A percentile compares a stretch with the other conserved stretches of the same genome.
Evolutionary conservation across 1,140 invertebrate genomes (phyloP).

Genomic region (Cecropterus lyciades): DNA sequence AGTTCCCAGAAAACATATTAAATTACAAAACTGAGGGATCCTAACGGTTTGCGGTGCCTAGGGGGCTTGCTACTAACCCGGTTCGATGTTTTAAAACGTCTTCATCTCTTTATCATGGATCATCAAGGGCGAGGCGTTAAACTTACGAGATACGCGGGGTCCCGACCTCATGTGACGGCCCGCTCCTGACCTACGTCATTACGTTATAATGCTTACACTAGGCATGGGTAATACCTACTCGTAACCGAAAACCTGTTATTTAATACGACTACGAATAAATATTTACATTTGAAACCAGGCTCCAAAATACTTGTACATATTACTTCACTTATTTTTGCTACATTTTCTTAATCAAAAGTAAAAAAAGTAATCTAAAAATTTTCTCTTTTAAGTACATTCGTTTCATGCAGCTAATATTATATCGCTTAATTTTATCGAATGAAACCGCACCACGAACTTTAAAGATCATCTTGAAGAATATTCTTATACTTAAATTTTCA

Average conservation of each 20-base stretch:
- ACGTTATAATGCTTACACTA: slow-evolving; percentile 8
- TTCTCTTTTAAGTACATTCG: no score
- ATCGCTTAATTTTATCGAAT: no score
- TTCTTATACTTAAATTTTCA: no score
- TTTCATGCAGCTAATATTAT: no score
- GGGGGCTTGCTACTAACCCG: slow-evolving; percentile 17
- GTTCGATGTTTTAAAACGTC: slow-evolving; percentile 18
- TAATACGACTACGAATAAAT: no score
- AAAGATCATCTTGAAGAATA: no score
- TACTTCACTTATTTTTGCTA: no score
- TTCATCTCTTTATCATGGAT: slow-evolving; percentile 26
- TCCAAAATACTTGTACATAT: no score
- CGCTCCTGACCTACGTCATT: slow-evolving; percentile 31
- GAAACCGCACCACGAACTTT: no score
- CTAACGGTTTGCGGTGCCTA: slow-evolving; percentile 29
- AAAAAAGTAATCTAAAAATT: no score
- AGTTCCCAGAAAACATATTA: slow-evolving; percentile 15
- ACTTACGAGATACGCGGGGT: slow-evolving; percentile 11
- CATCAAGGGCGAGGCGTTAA: slow-evolving; percentile 25
- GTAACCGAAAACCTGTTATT: not conserved
- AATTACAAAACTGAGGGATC: slow-evolving; percentile 12
- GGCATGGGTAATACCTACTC: not conserved
- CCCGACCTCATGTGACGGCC: slow-evolving; percentile 19
- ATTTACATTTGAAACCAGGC: no score
- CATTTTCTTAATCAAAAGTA: no score